Evolutionary conservation across 2,113 vertebrate species (phyloP).

Genomic region (Aythya baeri): DNA sequence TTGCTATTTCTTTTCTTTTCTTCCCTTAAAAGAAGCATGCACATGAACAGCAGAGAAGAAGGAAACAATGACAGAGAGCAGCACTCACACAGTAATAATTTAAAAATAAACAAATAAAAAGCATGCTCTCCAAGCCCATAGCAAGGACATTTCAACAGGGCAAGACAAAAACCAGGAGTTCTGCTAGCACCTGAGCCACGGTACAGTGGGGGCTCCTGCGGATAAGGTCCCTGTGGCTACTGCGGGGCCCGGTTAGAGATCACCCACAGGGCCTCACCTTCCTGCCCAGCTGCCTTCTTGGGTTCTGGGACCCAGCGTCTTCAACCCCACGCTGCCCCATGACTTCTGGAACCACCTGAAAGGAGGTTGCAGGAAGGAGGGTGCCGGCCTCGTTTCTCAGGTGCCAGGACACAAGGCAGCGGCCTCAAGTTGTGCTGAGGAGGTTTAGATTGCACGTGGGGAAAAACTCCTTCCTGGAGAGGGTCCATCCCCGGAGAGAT

Average conservation of each 20-base stretch:
- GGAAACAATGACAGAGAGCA: not conserved
- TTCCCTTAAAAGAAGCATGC: not conserved
- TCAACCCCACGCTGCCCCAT: too few species aligned
- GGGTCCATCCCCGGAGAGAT: too few species aligned
- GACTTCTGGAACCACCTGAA: too few species aligned
- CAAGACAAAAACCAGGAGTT: not conserved
- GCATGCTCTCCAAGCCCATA: not conserved
- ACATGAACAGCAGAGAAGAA: not conserved
- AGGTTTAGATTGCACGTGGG: too few species aligned
- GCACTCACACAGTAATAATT: not conserved
- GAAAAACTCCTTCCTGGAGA: too few species aligned
- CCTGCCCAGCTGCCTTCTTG: not conserved
- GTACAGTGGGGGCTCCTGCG: not conserved
- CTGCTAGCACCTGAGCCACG: not conserved
- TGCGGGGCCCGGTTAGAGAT: not conserved
- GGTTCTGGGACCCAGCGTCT: too few species aligned
- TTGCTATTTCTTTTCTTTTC: not conserved
- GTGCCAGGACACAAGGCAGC: too few species aligned
- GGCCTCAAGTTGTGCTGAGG: too few species aligned
- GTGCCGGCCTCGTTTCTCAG: too few species aligned
- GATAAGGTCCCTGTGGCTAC: not conserved
- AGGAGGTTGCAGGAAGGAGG: too few species aligned
- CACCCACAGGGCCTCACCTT: not conserved
- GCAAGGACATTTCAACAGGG: not conserved
- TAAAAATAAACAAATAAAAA: not conserved